Base-by-base conservation (phyloP, 1,140 invertebrate species). In the Pentalonia nigronervosa region DNA sequence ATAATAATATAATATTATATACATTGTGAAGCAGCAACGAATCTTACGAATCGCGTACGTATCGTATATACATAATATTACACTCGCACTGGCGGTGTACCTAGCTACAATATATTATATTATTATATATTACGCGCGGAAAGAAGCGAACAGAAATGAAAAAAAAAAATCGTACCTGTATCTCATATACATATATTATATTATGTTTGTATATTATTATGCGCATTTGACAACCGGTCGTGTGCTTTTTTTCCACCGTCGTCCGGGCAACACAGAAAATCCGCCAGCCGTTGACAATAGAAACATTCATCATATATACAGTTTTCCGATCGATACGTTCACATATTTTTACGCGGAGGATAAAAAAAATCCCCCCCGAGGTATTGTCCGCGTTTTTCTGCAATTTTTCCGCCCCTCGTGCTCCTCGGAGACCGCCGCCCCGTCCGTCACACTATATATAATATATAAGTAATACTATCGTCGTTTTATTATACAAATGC, bases 221-320 rank as follows among this genome's bases (percentile, higher is more conserved):
- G 17, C 9, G 87, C 87, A 21, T 89, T 89, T 56, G 87, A 89
- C 48, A 53, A 89, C 87, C 36, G 87, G 50, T 89, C 23, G 87
- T 89, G 48, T 36, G 87, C 23, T 21, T 56, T 89, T 56, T 53
- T 36, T 23, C 87, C 86, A n/a, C 30, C n/a, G n/a, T n/a, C 47
- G 86, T 20, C 30, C 7, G 45, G 30, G 7, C 86, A 41, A 84
- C 86, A 48, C 34, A 89, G 48, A 89, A 89, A 56, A 89, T 53
- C 87, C 87, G 50, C 48, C 48, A 56, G 23, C 87, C 48, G 34
- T 89, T 89, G 87, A 89, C 87, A 89, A 89, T 89, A 89, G 87
- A 89, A 89, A 89, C 87, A 89, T 89, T 89, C 87, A 89, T 89
- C 87, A 89, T 89, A 48, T 87, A 87, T 45, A 84, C 21, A 50